phyloP scores from a whole-genome alignment of 2,113 vertebrate species.

The Xiphorhynchus elegans region DNA sequence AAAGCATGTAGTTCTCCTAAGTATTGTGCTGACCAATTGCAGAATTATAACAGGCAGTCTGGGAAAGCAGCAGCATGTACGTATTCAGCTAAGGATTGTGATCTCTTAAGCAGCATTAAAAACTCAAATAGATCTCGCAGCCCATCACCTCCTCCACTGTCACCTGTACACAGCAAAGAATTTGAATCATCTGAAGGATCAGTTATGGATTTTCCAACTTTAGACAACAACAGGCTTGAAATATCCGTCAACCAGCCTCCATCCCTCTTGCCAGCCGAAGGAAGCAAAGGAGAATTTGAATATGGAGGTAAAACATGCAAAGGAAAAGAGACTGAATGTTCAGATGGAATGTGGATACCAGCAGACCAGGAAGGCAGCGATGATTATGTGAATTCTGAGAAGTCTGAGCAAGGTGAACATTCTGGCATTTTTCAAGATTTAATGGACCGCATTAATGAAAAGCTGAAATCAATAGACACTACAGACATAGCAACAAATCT shows the following conservation, averaged over 20 bases:
- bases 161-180: conserved; percentile 82
- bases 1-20: conserved; percentile 74
- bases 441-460: conserved; percentile 89
- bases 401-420: conserved; percentile 72
- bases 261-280: conserved; percentile 81
- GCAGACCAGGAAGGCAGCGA: conserved; percentile 25
- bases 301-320: conserved; percentile 44
- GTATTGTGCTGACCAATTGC: conserved; percentile 66
- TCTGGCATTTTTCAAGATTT: conserved; percentile 84
- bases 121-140: conserved; percentile 75
- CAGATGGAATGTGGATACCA: conserved; percentile 9
- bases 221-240: conserved; percentile 73
- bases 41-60: conserved; percentile 52
- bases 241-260: conserved; percentile 78
- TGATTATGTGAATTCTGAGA: conserved; percentile 52
- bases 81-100: conserved; percentile 52
- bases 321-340: conserved; percentile 21
- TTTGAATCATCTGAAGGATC: conserved; percentile 74
- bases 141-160: conserved; percentile 89
- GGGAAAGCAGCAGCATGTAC: conserved; percentile 45
- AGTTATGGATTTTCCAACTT: conserved; percentile 55
- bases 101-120: conserved; percentile 60
- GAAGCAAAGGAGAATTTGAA: conserved; percentile 34
- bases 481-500: conserved; percentile 78
- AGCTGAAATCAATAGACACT: conserved; percentile 88